Evolutionary conservation across 2,113 vertebrate genomes (phyloP).

Genomic region (Etia nguti): DNA sequence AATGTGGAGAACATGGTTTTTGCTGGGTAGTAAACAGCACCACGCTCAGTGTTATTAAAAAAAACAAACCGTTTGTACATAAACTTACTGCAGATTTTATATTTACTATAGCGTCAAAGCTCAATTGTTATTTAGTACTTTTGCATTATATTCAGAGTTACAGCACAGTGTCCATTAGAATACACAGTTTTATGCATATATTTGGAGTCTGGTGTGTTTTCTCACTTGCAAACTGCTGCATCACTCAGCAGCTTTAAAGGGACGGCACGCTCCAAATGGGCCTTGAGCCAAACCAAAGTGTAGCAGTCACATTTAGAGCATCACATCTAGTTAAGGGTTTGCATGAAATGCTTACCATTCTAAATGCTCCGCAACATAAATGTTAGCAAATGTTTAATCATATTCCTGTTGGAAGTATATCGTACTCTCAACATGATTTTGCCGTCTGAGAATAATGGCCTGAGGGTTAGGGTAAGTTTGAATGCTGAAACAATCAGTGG

Average conservation of each 20-base stretch:
- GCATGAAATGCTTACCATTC: not conserved
- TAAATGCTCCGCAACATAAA: not conserved
- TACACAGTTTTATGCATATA: not conserved
- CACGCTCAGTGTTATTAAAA: not conserved
- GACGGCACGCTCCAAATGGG: not conserved
- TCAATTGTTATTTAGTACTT: not conserved
- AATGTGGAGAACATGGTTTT: not conserved
- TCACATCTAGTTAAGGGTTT: not conserved
- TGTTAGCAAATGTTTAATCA: not conserved
- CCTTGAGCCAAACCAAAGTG: not conserved
- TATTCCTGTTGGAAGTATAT: not conserved
- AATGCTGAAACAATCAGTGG: not conserved
- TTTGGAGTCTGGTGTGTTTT: not conserved
- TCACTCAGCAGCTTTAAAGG: not conserved
- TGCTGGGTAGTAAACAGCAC: not conserved
- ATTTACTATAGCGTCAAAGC: not conserved
- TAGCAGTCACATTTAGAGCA: not conserved
- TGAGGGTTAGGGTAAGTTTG: not conserved
- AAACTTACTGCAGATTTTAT: not conserved
- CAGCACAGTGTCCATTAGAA: not conserved
- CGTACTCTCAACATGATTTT: not conserved
- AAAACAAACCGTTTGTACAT: not conserved
- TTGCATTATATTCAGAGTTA: constrained; percentile 16
- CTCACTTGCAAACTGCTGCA: not conserved
- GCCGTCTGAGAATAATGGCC: not conserved